Evolutionary conservation across 2,113 vertebrate species (phyloP).

Genomic region (Mormyrus iriodes): DNA sequence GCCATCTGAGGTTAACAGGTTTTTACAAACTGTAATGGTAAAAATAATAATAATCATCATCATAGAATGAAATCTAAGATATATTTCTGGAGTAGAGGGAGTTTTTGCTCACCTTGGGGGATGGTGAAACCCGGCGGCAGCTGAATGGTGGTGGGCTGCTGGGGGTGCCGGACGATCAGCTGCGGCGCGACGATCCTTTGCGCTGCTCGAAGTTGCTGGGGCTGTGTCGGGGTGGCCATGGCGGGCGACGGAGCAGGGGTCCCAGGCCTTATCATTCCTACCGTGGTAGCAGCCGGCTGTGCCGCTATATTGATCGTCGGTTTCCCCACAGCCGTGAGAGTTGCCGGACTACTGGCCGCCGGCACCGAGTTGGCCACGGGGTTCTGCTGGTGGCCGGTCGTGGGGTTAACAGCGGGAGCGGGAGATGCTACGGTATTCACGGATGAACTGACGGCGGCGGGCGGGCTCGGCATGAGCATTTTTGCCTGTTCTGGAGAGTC

Average conservation of each 20-base stretch:
- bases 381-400: slow-evolving; percentile 39
- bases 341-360: slow-evolving; percentile 27
- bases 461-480: slow-evolving; percentile 52
- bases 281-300: slow-evolving; percentile 42
- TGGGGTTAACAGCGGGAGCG: slow-evolving; percentile 30
- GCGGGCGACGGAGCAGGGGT: slow-evolving; percentile 42
- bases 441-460: slow-evolving; percentile 40
- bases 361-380: slow-evolving; percentile 35
- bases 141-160: slow-evolving; percentile 79
- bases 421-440: slow-evolving; percentile 41
- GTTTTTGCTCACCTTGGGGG: slow-evolving; percentile 66
- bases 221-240: slow-evolving; percentile 45
- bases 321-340: slow-evolving; percentile 44
- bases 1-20: background rate
- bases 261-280: slow-evolving; percentile 51
- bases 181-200: slow-evolving; percentile 73
- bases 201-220: slow-evolving; percentile 54
- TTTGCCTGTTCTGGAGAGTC: slow-evolving; percentile 53
- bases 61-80: background rate
- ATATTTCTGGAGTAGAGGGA: background rate
- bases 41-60: background rate
- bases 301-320: slow-evolving; percentile 39
- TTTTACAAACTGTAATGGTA: background rate
- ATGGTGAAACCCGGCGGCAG: slow-evolving; percentile 81
- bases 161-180: slow-evolving; percentile 74